Conservation (phyloP, 30 jellyfish, hydroid and myxozoan species). For the Aurelia coerulea region DNA sequence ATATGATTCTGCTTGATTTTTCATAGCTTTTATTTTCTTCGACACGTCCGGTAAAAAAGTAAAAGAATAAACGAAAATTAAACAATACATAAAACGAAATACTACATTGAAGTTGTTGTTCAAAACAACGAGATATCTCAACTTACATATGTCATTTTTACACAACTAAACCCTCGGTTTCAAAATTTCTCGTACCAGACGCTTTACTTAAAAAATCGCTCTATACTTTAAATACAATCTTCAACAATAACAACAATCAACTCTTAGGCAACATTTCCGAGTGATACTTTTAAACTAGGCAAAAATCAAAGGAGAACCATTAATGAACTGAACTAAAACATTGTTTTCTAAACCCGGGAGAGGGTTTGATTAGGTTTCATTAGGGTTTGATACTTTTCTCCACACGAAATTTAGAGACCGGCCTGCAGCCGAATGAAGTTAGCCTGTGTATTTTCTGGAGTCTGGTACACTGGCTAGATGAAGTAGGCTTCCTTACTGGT, state of each 20-base stretch:
- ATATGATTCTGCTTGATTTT: not conserved
- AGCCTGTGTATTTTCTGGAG: no score
- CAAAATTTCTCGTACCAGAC: constrained; percentile 21
- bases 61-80: constrained; percentile 4
- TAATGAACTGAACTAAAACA: no score
- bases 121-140: not conserved
- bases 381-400: no score
- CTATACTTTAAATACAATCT: constrained; percentile 9
- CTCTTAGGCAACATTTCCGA: not conserved
- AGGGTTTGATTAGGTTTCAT: no score
- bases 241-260: not conserved
- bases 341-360: no score
- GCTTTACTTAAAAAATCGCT: not conserved
- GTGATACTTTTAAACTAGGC: no score
- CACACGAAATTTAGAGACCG: no score
- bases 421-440: no score
- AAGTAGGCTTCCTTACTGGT: no score
- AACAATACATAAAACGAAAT: not conserved
- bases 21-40: constrained; percentile 8
- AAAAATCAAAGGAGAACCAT: no score
- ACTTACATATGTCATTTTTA: not conserved
- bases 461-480: no score
- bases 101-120: constrained; percentile 7
- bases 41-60: constrained; percentile 56
- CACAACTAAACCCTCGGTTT: not conserved